phyloP scores from a whole-genome alignment of 2,797 vertebrate genomes.

The Acanthiza pusilla region DNA sequence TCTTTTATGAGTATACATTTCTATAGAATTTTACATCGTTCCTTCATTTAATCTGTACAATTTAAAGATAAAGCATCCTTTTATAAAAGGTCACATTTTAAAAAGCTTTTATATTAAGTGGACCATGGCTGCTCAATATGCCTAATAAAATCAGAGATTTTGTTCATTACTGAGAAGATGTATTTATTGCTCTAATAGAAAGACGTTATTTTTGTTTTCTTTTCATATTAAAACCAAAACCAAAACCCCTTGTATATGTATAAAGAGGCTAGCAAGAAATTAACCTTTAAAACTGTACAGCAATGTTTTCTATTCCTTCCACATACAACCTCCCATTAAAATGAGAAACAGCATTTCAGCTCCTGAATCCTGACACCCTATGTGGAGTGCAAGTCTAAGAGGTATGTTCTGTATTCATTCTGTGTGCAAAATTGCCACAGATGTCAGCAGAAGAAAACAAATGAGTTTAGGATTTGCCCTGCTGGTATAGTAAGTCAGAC shows the following conservation, averaged over 20 bases:
- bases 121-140: not conserved
- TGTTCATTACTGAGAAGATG: not conserved
- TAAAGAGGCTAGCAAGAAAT: not conserved
- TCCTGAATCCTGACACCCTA: not conserved
- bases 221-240: not conserved
- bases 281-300: not conserved
- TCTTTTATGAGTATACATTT: not conserved
- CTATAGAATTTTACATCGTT: not conserved
- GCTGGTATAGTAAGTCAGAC: not conserved
- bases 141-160: not conserved
- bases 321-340: not conserved
- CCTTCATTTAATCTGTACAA: not conserved
- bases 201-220: not conserved
- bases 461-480: not conserved
- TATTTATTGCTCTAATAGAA: not conserved
- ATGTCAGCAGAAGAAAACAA: constrained; percentile 15
- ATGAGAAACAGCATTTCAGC: not conserved
- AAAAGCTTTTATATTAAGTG: not conserved
- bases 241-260: not conserved
- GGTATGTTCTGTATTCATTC: not conserved
- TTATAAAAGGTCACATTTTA: not conserved
- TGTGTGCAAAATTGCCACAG: not conserved
- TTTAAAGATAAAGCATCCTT: not conserved
- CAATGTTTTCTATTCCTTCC: not conserved
- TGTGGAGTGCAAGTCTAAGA: not conserved